These are phyloP conservation scores for Sorex fumeus DNA, from an alignment of 2,113 vertebrate species.

Conservation along the genomic window DNA sequence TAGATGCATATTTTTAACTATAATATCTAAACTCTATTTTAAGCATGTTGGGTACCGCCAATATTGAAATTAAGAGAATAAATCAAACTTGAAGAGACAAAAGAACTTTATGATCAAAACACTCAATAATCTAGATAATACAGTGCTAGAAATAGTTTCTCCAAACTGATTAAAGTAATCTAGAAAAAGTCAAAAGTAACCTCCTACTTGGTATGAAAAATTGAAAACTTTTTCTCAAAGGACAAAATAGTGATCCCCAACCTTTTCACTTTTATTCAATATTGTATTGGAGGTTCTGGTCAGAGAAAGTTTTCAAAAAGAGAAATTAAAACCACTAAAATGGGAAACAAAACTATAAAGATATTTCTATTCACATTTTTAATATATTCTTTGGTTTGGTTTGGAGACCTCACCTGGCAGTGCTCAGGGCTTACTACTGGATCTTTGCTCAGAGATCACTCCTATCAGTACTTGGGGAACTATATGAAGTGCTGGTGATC, in stretches of 20 bases:
- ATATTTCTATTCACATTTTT: background rate
- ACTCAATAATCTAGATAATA: background rate
- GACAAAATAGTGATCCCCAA: background rate
- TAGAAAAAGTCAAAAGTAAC: conserved; percentile 11
- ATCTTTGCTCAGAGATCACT: no score
- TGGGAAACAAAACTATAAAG: background rate
- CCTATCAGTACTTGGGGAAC: no score
- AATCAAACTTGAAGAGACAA: background rate
- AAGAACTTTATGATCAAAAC: background rate
- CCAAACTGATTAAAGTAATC: background rate
- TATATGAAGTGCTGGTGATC: no score
- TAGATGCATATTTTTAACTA: background rate
- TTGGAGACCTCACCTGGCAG: no score
- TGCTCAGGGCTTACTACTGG: no score
- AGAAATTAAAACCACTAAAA: background rate
- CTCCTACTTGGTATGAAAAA: conserved; percentile 9
- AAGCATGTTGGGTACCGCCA: background rate
- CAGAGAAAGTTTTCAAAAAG: background rate
- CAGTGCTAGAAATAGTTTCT: background rate
- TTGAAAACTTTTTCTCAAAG: background rate
- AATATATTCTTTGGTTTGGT: no score
- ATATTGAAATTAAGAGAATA: background rate
- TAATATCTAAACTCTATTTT: background rate
- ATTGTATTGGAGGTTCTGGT: background rate
- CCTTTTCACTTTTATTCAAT: background rate